These are phyloP conservation scores for Clostera curtula DNA, from an alignment of 2,888 invertebrate species.

Conservation along the genomic window DNA sequence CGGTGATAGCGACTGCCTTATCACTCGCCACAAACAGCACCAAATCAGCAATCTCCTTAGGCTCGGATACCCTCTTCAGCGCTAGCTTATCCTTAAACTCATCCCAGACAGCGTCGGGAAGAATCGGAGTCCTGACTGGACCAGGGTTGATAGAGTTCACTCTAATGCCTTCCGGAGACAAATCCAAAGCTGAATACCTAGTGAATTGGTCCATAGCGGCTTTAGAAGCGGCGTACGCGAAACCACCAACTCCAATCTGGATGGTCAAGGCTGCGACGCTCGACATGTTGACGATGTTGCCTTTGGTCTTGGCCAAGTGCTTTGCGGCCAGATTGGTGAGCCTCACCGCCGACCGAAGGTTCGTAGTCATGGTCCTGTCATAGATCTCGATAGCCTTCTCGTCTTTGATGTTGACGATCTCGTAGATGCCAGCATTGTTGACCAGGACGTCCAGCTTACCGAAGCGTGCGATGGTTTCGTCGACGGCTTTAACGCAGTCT, in stretches of 20 bases:
- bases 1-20: background rate
- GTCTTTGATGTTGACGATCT: background rate
- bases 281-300: background rate
- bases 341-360: conserved; percentile 3
- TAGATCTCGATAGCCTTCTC: background rate
- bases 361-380: background rate
- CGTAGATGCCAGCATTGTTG: background rate
- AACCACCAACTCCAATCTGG: background rate
- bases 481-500: too few relatives aligned
- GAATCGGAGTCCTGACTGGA: conserved; percentile 5
- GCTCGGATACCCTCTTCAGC: background rate
- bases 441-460: too few relatives aligned
- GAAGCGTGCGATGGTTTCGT: too few relatives aligned
- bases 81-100: too few relatives aligned
- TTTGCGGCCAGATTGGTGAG: conserved; percentile 4
- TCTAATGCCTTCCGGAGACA: conserved; percentile 80
- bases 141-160: conserved; percentile 87
- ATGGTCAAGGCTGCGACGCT: background rate
- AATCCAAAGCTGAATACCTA: conserved; percentile 85
- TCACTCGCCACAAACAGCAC: background rate
- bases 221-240: conserved; percentile 88
- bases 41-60: background rate
- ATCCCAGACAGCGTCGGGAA: background rate
- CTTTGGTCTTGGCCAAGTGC: background rate
- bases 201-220: conserved; percentile 91